Conservation (phyloP, 2,888 invertebrate species). For the Cryptocheilus praepositus region DNA sequence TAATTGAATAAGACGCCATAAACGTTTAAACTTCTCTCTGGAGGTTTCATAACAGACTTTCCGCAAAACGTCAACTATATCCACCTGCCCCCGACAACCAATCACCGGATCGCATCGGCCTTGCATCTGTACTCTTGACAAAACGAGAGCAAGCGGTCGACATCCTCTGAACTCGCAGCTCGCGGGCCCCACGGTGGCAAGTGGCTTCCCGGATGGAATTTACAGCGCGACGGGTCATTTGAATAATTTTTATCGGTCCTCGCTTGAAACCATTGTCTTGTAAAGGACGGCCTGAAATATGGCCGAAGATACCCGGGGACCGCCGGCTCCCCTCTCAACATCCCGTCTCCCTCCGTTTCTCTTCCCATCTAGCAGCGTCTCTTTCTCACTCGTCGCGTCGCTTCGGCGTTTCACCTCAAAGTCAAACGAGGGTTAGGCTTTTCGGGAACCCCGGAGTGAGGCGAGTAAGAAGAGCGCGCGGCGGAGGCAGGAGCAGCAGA, state of each 20-base stretch:
- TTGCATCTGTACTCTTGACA: too few relatives aligned
- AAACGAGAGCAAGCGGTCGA: neutral
- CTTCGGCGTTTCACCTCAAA: conserved; percentile 38
- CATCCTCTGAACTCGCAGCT: neutral
- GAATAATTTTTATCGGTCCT: conserved; percentile 70
- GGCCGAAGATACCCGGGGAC: conserved; percentile 64
- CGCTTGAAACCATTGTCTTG: conserved; percentile 71
- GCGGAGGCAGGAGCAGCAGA: neutral
- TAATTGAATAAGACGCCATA: too few relatives aligned
- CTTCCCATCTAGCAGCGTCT: neutral
- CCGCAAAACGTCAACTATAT: too few relatives aligned
- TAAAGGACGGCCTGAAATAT: conserved; percentile 69
- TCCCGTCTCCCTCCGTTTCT: conserved; percentile 10
- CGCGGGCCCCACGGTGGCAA: neutral
- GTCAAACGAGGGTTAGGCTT: conserved; percentile 49
- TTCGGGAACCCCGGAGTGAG: conserved; percentile 40
- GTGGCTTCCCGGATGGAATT: conserved; percentile 58
- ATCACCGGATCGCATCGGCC: too few relatives aligned
- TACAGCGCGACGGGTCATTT: conserved; percentile 62
- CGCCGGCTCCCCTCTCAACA: conserved; percentile 31
- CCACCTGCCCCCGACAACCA: too few relatives aligned
- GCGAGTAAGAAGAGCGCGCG: conserved; percentile 5
- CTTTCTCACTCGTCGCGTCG: conserved; percentile 17
- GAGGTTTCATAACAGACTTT: too few relatives aligned
- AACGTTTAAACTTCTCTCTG: too few relatives aligned